Evolutionary conservation across 2,113 vertebrate genomes (phyloP).

Genomic region (Thinocorus orbignyianus): DNA sequence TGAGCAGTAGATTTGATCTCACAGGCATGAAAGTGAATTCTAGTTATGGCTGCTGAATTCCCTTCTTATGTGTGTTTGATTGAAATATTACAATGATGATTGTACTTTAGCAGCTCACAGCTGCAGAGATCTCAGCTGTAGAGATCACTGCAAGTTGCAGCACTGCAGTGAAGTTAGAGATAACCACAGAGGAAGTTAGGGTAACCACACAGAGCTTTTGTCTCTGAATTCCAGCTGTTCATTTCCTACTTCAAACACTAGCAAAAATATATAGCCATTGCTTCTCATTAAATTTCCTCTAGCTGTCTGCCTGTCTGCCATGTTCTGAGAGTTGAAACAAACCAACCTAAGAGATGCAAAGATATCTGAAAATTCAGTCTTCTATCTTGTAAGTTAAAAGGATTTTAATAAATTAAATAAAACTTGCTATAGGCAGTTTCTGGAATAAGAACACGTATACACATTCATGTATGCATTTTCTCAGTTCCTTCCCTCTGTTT

Average conservation of each 20-base stretch:
- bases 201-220: neutral
- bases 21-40: neutral
- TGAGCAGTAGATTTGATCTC: neutral
- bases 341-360: neutral
- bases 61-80: neutral
- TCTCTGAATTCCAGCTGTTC: neutral
- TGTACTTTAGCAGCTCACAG: neutral
- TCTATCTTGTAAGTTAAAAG: neutral
- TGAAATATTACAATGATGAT: neutral
- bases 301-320: neutral
- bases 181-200: neutral
- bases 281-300: neutral
- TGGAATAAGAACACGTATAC: neutral
- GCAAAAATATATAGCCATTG: neutral
- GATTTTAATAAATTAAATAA: neutral
- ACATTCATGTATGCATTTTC: neutral
- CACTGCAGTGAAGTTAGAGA: neutral
- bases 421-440: neutral
- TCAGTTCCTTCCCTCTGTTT: neutral
- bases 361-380: neutral
- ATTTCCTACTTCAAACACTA: neutral
- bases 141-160: neutral
- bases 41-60: neutral
- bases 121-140: neutral
- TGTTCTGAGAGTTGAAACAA: neutral